Evolutionary conservation across 2,113 vertebrate genomes (phyloP).

Genomic region (Myrmophylax atrothorax): DNA sequence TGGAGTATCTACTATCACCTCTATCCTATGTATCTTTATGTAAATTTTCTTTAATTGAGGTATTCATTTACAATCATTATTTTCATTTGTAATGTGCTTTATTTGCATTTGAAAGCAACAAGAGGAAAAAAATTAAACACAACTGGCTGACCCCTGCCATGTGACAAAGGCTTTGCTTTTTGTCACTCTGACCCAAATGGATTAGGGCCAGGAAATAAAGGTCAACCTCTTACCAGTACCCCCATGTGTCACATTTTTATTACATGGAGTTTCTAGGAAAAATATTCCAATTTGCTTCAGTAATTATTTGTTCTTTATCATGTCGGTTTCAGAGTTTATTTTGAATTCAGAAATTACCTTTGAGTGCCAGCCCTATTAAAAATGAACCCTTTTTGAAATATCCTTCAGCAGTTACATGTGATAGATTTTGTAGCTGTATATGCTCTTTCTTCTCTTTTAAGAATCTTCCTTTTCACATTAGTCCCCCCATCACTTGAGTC

Average conservation of each 20-base stretch:
- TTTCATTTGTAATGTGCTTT: conserved; percentile 58
- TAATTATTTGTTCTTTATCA: conserved; percentile 13
- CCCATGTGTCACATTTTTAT: conserved; percentile 26
- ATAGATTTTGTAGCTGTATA: conserved; percentile 35
- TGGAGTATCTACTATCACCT: conserved; percentile 1
- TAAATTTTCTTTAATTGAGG: conserved; percentile 59
- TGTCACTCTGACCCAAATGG: conserved; percentile 56
- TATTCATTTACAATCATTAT: conserved; percentile 54
- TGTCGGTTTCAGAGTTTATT: conserved; percentile 11
- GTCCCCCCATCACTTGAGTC: neutral
- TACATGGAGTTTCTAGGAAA: conserved; percentile 49
- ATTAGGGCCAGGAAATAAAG: conserved; percentile 67
- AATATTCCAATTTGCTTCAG: neutral
- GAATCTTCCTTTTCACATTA: conserved; percentile 40
- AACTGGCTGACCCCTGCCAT: conserved; percentile 44
- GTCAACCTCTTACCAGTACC: conserved; percentile 53
- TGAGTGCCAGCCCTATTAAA: neutral
- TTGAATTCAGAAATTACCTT: conserved; percentile 29
- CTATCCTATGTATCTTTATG: conserved; percentile 20
- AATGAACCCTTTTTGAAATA: neutral
- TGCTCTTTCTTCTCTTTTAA: conserved; percentile 33
- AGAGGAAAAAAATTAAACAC: conserved; percentile 26
- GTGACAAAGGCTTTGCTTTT: conserved; percentile 33
- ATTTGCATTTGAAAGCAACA: conserved; percentile 65
- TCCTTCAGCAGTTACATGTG: neutral